Evolutionary conservation across 2,113 vertebrate genomes (phyloP).

Genomic region (Enhydra lutris): DNA sequence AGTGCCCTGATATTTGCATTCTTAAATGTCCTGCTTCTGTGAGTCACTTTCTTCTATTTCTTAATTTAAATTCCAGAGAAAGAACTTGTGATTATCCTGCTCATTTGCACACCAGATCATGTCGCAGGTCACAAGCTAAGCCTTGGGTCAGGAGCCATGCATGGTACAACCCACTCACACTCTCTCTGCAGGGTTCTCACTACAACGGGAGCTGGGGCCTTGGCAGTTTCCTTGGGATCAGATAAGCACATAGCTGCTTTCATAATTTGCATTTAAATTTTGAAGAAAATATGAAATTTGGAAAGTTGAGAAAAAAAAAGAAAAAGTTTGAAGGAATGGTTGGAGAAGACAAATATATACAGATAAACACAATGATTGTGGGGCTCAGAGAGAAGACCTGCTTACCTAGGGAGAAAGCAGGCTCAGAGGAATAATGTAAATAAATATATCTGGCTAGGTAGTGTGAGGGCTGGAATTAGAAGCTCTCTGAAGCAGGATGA

Average conservation of each 20-base stretch:
- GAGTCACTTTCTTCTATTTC: background rate
- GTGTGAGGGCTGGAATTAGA: background rate
- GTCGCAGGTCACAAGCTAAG: background rate
- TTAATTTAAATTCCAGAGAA: background rate
- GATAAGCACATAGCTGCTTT: background rate
- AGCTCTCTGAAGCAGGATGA: background rate
- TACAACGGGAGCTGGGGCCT: background rate
- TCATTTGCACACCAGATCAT: background rate
- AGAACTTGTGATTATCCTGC: background rate
- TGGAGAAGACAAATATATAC: background rate
- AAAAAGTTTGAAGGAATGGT: background rate
- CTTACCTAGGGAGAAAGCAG: background rate
- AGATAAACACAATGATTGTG: background rate
- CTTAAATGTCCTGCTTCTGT: background rate
- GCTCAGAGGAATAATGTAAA: background rate
- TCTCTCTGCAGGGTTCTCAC: background rate
- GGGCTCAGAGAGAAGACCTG: background rate
- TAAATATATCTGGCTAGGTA: background rate
- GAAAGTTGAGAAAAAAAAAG: background rate
- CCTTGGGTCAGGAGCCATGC: background rate
- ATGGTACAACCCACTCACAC: background rate
- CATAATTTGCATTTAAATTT: background rate
- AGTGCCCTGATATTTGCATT: background rate
- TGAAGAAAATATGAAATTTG: background rate
- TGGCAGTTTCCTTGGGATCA: background rate